Evolutionary conservation across 2,888 invertebrate genomes (phyloP).

Genomic region (Diadegma fenestrale): DNA sequence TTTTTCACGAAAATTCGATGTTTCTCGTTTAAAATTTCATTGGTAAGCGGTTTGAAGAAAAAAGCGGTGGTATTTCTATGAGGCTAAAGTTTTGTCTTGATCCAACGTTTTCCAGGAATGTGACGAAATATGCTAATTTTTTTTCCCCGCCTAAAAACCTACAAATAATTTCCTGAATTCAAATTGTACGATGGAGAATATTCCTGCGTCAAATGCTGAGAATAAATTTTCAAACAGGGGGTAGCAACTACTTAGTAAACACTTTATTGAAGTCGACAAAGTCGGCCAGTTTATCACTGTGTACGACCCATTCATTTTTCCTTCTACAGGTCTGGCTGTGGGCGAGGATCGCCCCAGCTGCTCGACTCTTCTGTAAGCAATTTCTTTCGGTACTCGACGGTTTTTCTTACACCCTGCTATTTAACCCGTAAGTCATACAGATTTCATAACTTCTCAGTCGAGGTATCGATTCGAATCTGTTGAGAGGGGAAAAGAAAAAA

Average conservation of each 20-base stretch:
- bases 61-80: neutral
- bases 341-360: slow-evolving; percentile 35
- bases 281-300: slow-evolving; percentile 12
- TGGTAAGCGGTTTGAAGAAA: neutral
- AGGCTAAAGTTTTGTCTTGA: neutral
- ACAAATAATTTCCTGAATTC: slow-evolving; percentile 1
- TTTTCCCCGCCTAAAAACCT: neutral
- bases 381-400: slow-evolving; percentile 19
- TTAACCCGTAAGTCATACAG: slow-evolving; percentile 70
- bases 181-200: neutral
- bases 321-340: slow-evolving; percentile 10
- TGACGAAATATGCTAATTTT: neutral
- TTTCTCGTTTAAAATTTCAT: neutral
- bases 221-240: slow-evolving; percentile 18
- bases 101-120: neutral
- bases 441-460: slow-evolving; percentile 68
- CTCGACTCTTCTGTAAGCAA: slow-evolving; percentile 43
- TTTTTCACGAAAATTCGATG: neutral
- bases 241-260: slow-evolving; percentile 27
- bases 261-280: slow-evolving; percentile 35
- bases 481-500: slow-evolving; percentile 61
- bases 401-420: slow-evolving; percentile 59
- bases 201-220: neutral
- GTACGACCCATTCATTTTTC: slow-evolving; percentile 42
- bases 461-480: slow-evolving; percentile 39